phyloP scores from a whole-genome alignment of 2,113 vertebrate genomes.

The Podocnemis expansa region DNA sequence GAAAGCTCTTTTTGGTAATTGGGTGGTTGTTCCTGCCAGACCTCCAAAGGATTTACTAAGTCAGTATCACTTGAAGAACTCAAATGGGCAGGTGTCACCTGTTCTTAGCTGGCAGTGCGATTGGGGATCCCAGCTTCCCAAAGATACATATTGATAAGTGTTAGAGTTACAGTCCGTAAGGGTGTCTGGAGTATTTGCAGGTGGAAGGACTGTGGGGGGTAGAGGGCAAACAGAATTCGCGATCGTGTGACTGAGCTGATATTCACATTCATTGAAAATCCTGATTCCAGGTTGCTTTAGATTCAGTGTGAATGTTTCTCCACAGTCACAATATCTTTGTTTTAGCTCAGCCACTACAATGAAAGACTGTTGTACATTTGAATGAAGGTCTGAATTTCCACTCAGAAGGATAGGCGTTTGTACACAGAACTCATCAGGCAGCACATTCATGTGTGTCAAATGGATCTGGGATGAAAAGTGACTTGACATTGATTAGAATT shows the following conservation, averaged over 20 bases:
- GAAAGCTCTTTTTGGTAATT: neutral
- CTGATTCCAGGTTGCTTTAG: neutral
- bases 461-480: neutral
- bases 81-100: neutral
- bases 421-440: neutral
- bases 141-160: neutral
- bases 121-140: neutral
- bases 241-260: neutral
- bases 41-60: neutral
- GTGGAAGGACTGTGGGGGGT: neutral
- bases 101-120: neutral
- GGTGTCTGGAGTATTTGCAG: neutral
- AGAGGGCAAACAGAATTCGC: neutral
- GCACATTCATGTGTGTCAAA: neutral
- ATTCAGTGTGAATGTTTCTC: neutral
- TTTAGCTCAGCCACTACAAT: neutral
- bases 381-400: neutral
- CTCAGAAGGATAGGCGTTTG: fast-evolving
- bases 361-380: neutral
- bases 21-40: fast-evolving
- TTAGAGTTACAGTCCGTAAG: neutral
- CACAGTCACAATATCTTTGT: neutral
- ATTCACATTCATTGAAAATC: neutral
- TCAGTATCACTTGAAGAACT: neutral
- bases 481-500: neutral